Evolutionary conservation across 2,888 invertebrate genomes (phyloP).

Genomic region (Orthosia incerta): DNA sequence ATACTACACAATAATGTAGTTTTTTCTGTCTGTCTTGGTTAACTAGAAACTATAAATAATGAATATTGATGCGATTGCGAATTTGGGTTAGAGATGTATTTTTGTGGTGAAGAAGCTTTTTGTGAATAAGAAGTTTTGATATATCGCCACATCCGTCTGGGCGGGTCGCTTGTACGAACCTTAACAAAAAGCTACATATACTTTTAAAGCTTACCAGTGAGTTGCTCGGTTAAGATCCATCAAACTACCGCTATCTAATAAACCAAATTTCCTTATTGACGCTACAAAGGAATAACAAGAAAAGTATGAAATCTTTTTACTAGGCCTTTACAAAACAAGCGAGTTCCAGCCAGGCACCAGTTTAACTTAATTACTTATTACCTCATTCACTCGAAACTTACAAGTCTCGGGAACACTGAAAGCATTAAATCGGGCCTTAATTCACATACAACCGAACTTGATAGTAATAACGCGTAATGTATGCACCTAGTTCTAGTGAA

Average conservation of each 20-base stretch:
- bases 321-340: neutral
- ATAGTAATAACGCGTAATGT: conserved; percentile 47
- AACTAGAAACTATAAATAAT: too few relatives aligned
- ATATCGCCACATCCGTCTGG: too few relatives aligned
- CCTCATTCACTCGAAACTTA: conserved; percentile 3
- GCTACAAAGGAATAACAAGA: neutral
- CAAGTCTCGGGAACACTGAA: conserved; percentile 23
- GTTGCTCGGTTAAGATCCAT: neutral
- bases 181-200: neutral
- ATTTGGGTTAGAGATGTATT: too few relatives aligned
- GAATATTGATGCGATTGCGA: too few relatives aligned
- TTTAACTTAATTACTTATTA: conserved; percentile 11
- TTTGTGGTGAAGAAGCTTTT: too few relatives aligned
- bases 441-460: conserved; percentile 40
- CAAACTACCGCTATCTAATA: neutral
- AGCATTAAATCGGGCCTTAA: conserved; percentile 30
- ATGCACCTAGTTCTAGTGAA: conserved; percentile 48
- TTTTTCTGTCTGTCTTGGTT: too few relatives aligned
- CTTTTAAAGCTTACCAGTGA: neutral
- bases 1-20: too few relatives aligned
- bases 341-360: conserved; percentile 3
- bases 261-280: neutral
- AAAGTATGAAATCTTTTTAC: neutral
- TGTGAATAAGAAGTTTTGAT: too few relatives aligned
- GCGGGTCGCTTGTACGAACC: too few relatives aligned